Base-by-base conservation (phyloP, 2,888 invertebrate genomes). In the Amiota communis region DNA sequence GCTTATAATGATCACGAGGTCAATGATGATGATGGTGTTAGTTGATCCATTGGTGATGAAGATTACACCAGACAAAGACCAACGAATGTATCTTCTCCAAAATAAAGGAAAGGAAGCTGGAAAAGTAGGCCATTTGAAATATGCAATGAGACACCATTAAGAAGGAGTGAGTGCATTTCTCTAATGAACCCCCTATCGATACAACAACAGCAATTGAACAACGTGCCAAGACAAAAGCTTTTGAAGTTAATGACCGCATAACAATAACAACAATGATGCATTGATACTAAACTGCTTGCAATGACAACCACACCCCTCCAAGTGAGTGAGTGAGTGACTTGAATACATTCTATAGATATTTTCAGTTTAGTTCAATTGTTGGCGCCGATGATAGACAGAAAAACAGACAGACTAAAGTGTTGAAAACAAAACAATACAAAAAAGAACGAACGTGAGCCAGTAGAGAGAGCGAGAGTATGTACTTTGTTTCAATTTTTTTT, bases 221-320 rank as follows among this genome's bases (percentile, higher is more conserved):
- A 13, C 15, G 59, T n/a, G 20, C 13, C 46, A 46, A 46, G n/a
- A 36, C 15, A 36, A 63, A 63, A 36, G 63, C 46, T 46, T 63
- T 63, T 47, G 46, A 63, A 46, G 63, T 63, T 63, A 63, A 63
- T 63, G 63, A 63, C 63, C 63, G 63, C n/a, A 10, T n/a, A 53
- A 15, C 53, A 15, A 15, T 15, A 15, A 13, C 53, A n/a, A 53
- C 15, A n/a, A 15, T 53, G 53, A 8, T 53, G 11, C 20, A 36
- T 36, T 36, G n/a, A 15, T 13, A 46, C 46, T 63, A 47, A 63
- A 63, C n/a, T 63, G 63, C 36, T 36, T 63, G 6, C 36, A 36
- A 36, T 36, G 36, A 36, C 36, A 6, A 2, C 1, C 63, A 0
- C n/a, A 1, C 53, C 9, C 13, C 53, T 53, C 3, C 53, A 3